phyloP scores from a whole-genome alignment of 2,888 invertebrate genomes.

The Periphyllus acericola region DNA sequence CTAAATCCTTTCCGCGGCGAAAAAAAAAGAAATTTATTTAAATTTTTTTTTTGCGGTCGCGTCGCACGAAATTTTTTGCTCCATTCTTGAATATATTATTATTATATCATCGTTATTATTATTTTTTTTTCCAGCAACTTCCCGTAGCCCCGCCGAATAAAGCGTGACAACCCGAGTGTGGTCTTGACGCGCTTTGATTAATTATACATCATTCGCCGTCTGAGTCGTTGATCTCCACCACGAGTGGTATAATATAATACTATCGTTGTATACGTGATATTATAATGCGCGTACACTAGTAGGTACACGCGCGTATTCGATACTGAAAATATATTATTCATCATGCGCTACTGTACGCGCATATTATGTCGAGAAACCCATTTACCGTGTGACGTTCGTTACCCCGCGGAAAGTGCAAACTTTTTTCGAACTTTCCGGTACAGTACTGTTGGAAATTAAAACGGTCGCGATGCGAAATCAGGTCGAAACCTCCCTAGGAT shows the following conservation, averaged over 20 bases:
- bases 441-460: too few relatives aligned
- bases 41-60: too few relatives aligned
- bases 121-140: neutral
- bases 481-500: too few relatives aligned
- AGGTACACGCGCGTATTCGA: too few relatives aligned
- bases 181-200: constrained; percentile 13
- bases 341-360: neutral
- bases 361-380: neutral
- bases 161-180: neutral
- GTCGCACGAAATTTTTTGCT: neutral
- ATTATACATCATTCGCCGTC: neutral
- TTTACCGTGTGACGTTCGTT: neutral
- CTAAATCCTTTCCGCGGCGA: neutral
- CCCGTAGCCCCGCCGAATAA: neutral
- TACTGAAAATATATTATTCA: constrained; percentile 7
- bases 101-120: neutral
- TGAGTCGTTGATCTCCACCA: neutral
- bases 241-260: too few relatives aligned
- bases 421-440: neutral
- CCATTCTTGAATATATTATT: neutral
- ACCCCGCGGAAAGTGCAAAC: neutral
- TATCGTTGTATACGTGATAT: too few relatives aligned
- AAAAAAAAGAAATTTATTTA: too few relatives aligned
- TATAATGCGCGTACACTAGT: neutral
- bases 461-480: too few relatives aligned